Evolutionary conservation across 1,140 invertebrate genomes (phyloP).

Genomic region (Drosophila albomicans): DNA sequence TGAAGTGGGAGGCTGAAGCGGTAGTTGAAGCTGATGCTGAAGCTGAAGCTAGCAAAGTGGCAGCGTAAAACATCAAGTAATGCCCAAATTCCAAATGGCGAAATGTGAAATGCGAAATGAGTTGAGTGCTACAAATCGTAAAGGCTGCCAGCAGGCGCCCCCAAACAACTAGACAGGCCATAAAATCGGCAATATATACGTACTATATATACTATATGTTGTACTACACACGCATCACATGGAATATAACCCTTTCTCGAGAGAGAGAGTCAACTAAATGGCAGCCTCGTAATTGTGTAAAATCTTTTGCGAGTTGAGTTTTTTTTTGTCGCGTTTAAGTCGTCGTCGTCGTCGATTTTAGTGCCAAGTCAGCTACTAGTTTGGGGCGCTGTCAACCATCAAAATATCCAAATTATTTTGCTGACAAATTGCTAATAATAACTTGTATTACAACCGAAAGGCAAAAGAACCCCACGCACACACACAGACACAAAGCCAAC

Average conservation of each 20-base stretch:
- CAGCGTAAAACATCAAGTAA: constrained; percentile 80
- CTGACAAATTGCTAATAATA: constrained; percentile 82
- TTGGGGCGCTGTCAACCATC: constrained; percentile 37
- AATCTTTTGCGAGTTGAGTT: constrained; percentile 29
- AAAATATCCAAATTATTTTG: constrained; percentile 82
- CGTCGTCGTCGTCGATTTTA: constrained; percentile 32
- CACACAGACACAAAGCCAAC: not conserved
- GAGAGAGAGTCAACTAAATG: constrained; percentile 25
- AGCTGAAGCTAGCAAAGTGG: constrained; percentile 55
- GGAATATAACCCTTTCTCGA: constrained; percentile 10
- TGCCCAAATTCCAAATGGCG: constrained; percentile 54
- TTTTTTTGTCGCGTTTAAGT: not conserved
- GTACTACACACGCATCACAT: constrained; percentile 41
- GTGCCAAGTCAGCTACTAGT: constrained; percentile 46
- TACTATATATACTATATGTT: constrained; percentile 14
- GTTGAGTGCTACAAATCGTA: constrained; percentile 83
- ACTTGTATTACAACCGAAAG: constrained; percentile 69
- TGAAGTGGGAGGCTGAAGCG: not conserved
- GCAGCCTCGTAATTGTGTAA: constrained; percentile 44
- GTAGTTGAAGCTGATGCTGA: not conserved
- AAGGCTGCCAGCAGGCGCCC: constrained; percentile 51
- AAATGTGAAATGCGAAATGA: constrained; percentile 75
- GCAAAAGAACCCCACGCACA: not conserved
- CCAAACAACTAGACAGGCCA: constrained; percentile 63
- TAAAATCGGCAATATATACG: constrained; percentile 49